Evolutionary conservation across 2,888 invertebrate genomes (phyloP), one percentile per base, ranked within the genome.

Genomic region (Clanis bilineata): DNA sequence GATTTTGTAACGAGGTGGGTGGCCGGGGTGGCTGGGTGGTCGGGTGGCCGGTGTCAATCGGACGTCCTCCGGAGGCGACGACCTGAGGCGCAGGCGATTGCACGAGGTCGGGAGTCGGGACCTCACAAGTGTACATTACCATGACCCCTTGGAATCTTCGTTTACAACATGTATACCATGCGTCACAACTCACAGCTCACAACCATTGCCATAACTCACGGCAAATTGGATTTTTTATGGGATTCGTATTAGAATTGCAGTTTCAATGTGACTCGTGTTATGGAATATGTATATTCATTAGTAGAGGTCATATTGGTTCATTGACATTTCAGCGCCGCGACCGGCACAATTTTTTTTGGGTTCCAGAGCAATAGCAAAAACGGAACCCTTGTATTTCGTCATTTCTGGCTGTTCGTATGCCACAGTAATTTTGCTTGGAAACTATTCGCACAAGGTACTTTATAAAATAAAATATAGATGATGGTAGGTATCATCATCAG

Each of bases 81-180:
- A 58, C 47, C 58, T 22, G 39, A 18, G 58, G 58, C 39, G 18
- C 28, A 18, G 58, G 58, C 39, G 18, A 51, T 22, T 38, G 58
- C 38, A 36, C 58, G 25, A 39, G 58, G 58, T 58, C 58, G 25
- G 18, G 25, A 47, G 58, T 58, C 58, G 25, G 18, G 25, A 47
- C 58, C 25, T 51, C 23, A 25, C 23, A 9, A 44, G 36, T 22
- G 47, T 12, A 58, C 47, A 23, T 51, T 47, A 44, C 10, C 25
- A 15, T 18, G 58, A 51, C 39, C 23, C 58, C 58, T 38, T 38
- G 47, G 18, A 51, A 15, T 28, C 28, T 28, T 32, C 28, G 47
- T 15, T 51, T 28, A 25, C 28, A 25, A 25, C 1, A 15, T 25
- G 9, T 12, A 51, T 6, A 28, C 28, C 18, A 28, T 28, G 18